Conservation (phyloP, 2,113 vertebrate genomes). For the Tringa solitaria region DNA sequence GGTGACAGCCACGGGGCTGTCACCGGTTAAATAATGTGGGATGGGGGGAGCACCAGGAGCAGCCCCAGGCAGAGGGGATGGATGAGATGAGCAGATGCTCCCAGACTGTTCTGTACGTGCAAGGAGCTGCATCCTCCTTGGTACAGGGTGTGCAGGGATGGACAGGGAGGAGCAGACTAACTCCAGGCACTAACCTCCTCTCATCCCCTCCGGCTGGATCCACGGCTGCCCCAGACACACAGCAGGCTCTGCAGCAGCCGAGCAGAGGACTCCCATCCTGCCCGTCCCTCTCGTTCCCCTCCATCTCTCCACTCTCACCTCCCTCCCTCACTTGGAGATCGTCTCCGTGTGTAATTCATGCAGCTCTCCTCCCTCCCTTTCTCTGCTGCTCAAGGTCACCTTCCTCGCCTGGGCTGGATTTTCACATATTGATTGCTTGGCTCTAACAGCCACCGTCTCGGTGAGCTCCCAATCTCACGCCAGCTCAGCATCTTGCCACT, state of each 20-base stretch:
- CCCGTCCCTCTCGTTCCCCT: background rate
- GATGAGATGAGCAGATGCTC: background rate
- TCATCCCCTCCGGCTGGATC: background rate
- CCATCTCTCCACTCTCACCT: background rate
- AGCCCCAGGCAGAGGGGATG: background rate
- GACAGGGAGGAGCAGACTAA: background rate
- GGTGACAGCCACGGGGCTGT: background rate
- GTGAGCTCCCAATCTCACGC: constrained; percentile 16
- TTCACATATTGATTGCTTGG: constrained; percentile 49
- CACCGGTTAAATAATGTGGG: background rate
- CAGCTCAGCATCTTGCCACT: constrained; percentile 35
- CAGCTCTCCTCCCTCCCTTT: background rate
- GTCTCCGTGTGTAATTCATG: background rate
- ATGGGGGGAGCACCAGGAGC: background rate
- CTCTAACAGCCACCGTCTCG: background rate
- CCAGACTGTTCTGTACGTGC: background rate
- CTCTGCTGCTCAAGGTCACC: constrained; percentile 49
- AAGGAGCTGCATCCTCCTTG: background rate
- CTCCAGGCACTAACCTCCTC: too few species aligned
- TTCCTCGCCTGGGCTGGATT: background rate
- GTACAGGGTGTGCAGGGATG: background rate
- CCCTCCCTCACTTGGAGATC: background rate
- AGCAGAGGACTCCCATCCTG: background rate
- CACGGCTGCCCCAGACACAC: rapidly evolving
- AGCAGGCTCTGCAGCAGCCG: background rate